phyloP scores from a whole-genome alignment of 2,113 vertebrate genomes.

The Lutjanus erythropterus region DNA sequence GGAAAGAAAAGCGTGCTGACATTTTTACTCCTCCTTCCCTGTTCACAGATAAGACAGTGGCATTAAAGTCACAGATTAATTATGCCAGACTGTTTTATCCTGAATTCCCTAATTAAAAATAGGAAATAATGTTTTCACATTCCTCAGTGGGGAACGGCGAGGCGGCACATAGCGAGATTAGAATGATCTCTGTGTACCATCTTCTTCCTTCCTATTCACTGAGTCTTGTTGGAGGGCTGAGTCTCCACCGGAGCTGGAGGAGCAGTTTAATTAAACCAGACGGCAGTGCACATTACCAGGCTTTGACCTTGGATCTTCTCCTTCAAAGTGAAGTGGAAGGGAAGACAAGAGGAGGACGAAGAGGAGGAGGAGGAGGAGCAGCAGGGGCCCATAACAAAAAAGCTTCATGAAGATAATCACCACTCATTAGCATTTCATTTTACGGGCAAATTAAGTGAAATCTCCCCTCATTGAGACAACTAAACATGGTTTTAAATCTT shows the following conservation, averaged over 20 bases:
- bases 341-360: slow-evolving; percentile 3
- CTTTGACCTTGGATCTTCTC: slow-evolving; percentile 61
- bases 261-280: slow-evolving; percentile 71
- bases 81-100: slow-evolving; percentile 54
- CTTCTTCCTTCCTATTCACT: slow-evolving; percentile 35
- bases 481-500: slow-evolving; percentile 1
- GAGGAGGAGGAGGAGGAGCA: not conserved
- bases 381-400: slow-evolving; percentile 5
- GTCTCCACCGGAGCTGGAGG: slow-evolving; percentile 13
- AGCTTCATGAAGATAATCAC: slow-evolving; percentile 51
- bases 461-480: slow-evolving; percentile 7
- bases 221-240: slow-evolving; percentile 24
- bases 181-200: slow-evolving; percentile 33
- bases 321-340: slow-evolving; percentile 59
- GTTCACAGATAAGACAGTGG: slow-evolving; percentile 28
- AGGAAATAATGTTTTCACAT: slow-evolving; percentile 42
- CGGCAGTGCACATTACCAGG: slow-evolving; percentile 22
- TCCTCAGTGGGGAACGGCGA: slow-evolving; percentile 10
- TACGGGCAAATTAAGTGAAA: slow-evolving; percentile 32
- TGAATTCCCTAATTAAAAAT: slow-evolving; percentile 62
- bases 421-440: slow-evolving; percentile 60
- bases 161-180: slow-evolving; percentile 18
- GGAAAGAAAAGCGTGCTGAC: slow-evolving; percentile 13
- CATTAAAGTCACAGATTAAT: slow-evolving; percentile 50
- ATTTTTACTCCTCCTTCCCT: slow-evolving; percentile 22